These are phyloP conservation scores for Acanthisitta chloris DNA, from an alignment of 2,113 vertebrate genomes.

Conservation along the genomic window DNA sequence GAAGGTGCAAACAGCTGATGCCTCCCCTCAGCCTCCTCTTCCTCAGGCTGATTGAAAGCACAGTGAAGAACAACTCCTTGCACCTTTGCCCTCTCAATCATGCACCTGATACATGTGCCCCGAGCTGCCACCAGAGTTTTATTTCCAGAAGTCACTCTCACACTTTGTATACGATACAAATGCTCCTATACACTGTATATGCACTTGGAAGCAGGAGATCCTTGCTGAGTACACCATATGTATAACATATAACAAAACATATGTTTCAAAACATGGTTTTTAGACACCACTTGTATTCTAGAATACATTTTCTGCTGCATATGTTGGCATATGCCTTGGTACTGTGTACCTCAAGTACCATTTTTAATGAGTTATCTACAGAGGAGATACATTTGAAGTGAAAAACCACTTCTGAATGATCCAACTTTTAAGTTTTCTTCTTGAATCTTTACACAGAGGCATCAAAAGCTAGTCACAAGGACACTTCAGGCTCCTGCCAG, in stretches of 20 bases:
- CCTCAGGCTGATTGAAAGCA: too few species aligned
- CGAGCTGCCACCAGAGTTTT: background rate
- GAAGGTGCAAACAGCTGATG: background rate
- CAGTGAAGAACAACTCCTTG: too few species aligned
- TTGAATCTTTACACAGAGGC: background rate
- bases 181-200: constrained; percentile 7
- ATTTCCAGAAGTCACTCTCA: background rate
- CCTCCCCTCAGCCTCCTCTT: background rate
- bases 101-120: rapidly evolving
- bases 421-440: background rate
- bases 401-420: background rate
- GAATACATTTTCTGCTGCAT: background rate
- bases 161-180: background rate
- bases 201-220: background rate
- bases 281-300: background rate
- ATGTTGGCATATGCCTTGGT: background rate
- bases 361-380: background rate
- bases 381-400: background rate
- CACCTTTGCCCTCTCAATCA: background rate
- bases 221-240: background rate
- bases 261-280: background rate
- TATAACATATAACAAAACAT: constrained; percentile 26
- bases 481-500: background rate
- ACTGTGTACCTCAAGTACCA: background rate
- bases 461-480: background rate